A percentile compares a stretch with the other conserved stretches of the same genome.
Evolutionary conservation across 1,140 invertebrate genomes (phyloP).

Genomic region (Aplysia californica): DNA sequence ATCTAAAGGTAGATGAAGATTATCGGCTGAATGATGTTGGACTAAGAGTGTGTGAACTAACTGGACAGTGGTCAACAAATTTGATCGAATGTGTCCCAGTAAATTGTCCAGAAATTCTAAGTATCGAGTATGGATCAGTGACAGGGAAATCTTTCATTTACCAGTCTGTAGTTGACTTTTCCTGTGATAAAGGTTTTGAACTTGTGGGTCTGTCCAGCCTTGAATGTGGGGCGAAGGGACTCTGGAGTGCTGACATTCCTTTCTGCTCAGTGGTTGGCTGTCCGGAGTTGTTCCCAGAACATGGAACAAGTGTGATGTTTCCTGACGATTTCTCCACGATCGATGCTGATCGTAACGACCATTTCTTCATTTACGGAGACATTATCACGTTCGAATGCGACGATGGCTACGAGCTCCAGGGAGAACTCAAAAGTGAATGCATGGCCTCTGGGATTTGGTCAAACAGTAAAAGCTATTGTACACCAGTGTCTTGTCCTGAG

Average conservation of each 20-base stretch:
- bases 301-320: neutral
- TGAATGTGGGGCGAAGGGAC: conserved; percentile 72
- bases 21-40: conserved; percentile 36
- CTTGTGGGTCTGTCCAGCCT: conserved; percentile 20
- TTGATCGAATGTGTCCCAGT: conserved; percentile 60
- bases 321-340: conserved; percentile 1
- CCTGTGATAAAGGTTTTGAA: conserved; percentile 50
- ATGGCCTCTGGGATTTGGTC: conserved; percentile 23
- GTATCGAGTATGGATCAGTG: conserved; percentile 46
- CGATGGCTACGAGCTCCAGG: conserved; percentile 77
- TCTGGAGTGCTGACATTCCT: conserved; percentile 77
- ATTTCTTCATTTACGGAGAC: conserved; percentile 30
- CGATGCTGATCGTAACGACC: too few relatives aligned
- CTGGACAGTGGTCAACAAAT: conserved; percentile 77
- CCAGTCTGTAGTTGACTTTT: conserved; percentile 42
- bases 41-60: conserved; percentile 78
- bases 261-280: conserved; percentile 41
- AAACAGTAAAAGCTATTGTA: conserved; percentile 34
- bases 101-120: conserved; percentile 40
- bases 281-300: conserved; percentile 21
- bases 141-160: conserved; percentile 43
- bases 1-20: too few relatives aligned
- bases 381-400: conserved; percentile 81
- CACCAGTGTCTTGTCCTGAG: conserved; percentile 37
- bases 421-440: neutral